Percentiles rank a stretch among this genome's conserved stretches.
Conservation (phyloP, 2,113 vertebrate genomes). For the Siphamia tubifer region DNA sequence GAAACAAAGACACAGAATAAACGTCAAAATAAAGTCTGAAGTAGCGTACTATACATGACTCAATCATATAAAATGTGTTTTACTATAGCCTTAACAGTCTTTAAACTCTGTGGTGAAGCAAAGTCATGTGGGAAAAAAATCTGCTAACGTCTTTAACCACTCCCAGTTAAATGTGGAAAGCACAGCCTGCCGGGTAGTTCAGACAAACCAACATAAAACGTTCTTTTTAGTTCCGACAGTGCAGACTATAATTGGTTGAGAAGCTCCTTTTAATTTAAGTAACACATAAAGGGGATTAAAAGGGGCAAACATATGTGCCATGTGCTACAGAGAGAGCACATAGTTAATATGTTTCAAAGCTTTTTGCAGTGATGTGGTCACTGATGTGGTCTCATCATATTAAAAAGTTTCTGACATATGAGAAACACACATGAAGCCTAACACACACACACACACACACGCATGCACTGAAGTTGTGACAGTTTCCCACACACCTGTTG, state of each 20-base stretch:
- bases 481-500: slow-evolving; percentile 50
- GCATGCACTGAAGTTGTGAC: too few relatives aligned
- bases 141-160: slow-evolving; percentile 13
- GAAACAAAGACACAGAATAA: slow-evolving; percentile 7
- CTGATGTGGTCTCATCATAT: slow-evolving; percentile 49
- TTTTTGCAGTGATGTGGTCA: slow-evolving; percentile 39
- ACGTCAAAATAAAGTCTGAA: background rate
- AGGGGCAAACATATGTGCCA: background rate
- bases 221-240: slow-evolving; percentile 14
- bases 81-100: slow-evolving; percentile 5
- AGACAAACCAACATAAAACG: slow-evolving; percentile 37
- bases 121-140: background rate
- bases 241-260: slow-evolving; percentile 16
- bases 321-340: background rate
- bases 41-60: slow-evolving; percentile 1
- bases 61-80: slow-evolving; percentile 35
- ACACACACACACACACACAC: too few relatives aligned
- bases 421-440: slow-evolving; percentile 36
- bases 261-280: slow-evolving; percentile 47
- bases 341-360: background rate
- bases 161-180: slow-evolving; percentile 2
- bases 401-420: slow-evolving; percentile 35
- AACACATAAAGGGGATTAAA: slow-evolving; percentile 3
- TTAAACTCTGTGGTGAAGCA: slow-evolving; percentile 29
- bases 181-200: slow-evolving; percentile 20